phyloP scores from a whole-genome alignment of 2,113 vertebrate species.

The Saimiri boliviensis region DNA sequence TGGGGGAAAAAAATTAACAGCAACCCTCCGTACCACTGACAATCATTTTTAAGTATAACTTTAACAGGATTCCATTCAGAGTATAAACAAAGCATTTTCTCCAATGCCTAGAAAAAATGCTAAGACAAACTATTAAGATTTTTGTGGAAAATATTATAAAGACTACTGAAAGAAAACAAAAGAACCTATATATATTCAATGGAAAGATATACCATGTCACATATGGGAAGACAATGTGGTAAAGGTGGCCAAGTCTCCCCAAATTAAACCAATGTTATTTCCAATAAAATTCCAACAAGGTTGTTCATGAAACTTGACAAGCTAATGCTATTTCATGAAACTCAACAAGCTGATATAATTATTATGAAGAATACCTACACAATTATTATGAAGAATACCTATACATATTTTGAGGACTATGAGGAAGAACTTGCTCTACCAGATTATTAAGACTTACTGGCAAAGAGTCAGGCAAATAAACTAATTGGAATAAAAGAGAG shows the following conservation, averaged over 20 bases:
- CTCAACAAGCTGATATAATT: conserved; percentile 16
- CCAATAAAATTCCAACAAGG: not conserved
- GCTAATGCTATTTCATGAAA: not conserved
- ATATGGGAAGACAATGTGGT: not conserved
- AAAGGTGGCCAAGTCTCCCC: not conserved
- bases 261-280: conserved; percentile 31
- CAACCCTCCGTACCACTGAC: not conserved
- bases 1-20: not conserved
- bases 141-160: not conserved
- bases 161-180: not conserved
- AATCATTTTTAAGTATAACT: not conserved
- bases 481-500: not conserved
- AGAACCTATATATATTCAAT: not conserved
- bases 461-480: conserved; percentile 18
- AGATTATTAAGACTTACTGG: not conserved
- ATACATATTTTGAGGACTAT: conserved; percentile 7
- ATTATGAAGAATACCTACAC: not conserved
- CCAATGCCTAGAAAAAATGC: not conserved
- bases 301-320: conserved; percentile 4
- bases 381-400: conserved; percentile 1
- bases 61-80: not conserved
- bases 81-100: not conserved
- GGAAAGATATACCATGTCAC: not conserved
- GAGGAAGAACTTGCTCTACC: not conserved
- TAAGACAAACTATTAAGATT: not conserved